A percentile compares a stretch with the other conserved stretches of the same genome.
phyloP scores from a whole-genome alignment of 2,888 invertebrate genomes.

The Linyphia triangularis region DNA sequence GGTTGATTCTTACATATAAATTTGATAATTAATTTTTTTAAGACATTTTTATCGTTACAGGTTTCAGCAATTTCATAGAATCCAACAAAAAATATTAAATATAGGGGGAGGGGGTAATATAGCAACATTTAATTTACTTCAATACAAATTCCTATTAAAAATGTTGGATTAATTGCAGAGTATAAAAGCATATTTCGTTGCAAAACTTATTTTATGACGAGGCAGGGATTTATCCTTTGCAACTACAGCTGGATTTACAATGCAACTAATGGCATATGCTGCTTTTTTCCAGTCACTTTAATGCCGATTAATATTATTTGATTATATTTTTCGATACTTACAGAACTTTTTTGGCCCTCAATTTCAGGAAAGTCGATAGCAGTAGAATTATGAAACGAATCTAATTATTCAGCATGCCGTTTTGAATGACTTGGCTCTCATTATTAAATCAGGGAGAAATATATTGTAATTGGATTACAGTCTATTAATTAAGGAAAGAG shows the following conservation, averaged over 20 bases:
- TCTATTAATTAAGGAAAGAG: conserved; percentile 42
- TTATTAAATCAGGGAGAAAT: conserved; percentile 37
- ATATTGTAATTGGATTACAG: conserved; percentile 52
- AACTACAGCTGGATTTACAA: conserved; percentile 40
- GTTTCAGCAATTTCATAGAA: too few relatives aligned
- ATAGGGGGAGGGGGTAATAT: too few relatives aligned
- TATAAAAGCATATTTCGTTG: too few relatives aligned
- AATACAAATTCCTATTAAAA: too few relatives aligned
- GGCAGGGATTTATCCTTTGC: neutral
- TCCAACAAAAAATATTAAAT: too few relatives aligned
- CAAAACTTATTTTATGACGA: too few relatives aligned
- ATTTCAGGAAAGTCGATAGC: conserved; percentile 32
- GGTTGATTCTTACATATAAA: too few relatives aligned
- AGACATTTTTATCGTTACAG: too few relatives aligned
- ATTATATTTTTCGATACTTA: conserved; percentile 23
- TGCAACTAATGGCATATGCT: conserved; percentile 42
- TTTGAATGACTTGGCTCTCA: conserved; percentile 33
- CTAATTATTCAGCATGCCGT: conserved; percentile 44
- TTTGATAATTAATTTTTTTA: too few relatives aligned
- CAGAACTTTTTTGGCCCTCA: neutral
- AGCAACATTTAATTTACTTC: too few relatives aligned
- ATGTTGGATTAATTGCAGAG: too few relatives aligned
- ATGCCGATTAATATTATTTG: conserved; percentile 49
- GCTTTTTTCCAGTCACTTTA: conserved; percentile 39
- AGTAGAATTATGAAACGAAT: conserved; percentile 44